Evolutionary conservation across 2,797 vertebrate genomes (phyloP), one percentile per base, ranked within the genome.

Genomic region (Aselliscus stoliczkanus): DNA sequence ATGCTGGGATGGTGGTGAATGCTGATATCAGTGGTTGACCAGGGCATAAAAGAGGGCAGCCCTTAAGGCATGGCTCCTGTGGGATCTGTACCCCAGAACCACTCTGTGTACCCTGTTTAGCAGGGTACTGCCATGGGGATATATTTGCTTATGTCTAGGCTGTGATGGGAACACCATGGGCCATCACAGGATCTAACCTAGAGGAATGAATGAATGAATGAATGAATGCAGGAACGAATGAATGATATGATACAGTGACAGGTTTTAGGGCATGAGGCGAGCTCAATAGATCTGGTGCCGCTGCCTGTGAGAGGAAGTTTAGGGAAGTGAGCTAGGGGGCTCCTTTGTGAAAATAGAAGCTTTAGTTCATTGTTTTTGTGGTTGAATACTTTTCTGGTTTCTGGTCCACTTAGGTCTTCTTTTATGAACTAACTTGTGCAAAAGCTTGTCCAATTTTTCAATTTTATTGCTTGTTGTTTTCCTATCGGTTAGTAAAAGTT

Each of bases 371-470:
- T 60, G 14, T 81, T 87, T 37, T 34, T 84, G 47, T 70, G 12
- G n/a, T 13, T 91, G 89, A 60, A 18, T 72, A 2, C 67, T 93
- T 90, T 81, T 50, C 82, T 94, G 64, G 10, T 47, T 90, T 52
- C 64, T 50, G 44, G 80, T 17, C 39, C 8, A 34, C n/a, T 90
- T 92, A 15, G 1, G 23, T 80, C 27, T 62, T 80, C 27, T 62
- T 96, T 88, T 88, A 31, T 42, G 17, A 94, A 39, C 50, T 75
- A 37, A 58, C 27, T 95, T 92, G 12, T 80, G 90, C 54, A 87
- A 58, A 58, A 77, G 4, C 8, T 21, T 88, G n/a, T 60, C 47
- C 67, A 47, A 0, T 76, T 87, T 52, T 90, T 90, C 39, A 56
- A 1, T 44, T 42, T 20, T 2, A 75, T 5, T 21, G 15, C 31